phyloP scores from a whole-genome alignment of 2,113 vertebrate genomes.

The Otolemur garnettii region DNA sequence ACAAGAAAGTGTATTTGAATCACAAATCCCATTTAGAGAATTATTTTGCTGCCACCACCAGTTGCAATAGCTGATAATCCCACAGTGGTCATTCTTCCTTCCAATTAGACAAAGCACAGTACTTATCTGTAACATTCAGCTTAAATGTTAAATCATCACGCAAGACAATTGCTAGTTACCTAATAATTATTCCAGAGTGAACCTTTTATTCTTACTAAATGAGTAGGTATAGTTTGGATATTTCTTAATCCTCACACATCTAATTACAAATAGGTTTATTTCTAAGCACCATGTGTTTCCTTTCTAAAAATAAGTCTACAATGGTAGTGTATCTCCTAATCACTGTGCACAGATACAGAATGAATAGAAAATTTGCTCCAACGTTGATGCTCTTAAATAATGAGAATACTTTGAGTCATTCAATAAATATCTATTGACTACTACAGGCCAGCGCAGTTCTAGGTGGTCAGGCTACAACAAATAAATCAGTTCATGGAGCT shows the following conservation, averaged over 20 bases:
- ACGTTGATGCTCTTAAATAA: neutral
- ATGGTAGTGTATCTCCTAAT: neutral
- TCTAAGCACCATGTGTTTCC: neutral
- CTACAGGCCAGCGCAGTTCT: neutral
- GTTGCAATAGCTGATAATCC: slow-evolving; percentile 64
- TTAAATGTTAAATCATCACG: slow-evolving; percentile 70
- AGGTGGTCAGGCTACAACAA: neutral
- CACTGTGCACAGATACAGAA: neutral
- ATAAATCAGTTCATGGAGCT: neutral
- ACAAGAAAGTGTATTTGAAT: slow-evolving; percentile 49
- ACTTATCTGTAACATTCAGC: slow-evolving; percentile 33
- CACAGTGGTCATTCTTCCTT: slow-evolving; percentile 53
- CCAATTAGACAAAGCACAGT: slow-evolving; percentile 10
- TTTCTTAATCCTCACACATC: slow-evolving; percentile 37
- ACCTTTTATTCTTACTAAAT: slow-evolving; percentile 57
- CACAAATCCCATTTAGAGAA: slow-evolving; percentile 75
- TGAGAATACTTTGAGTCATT: neutral
- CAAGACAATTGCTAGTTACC: neutral
- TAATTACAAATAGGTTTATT: slow-evolving; percentile 61
- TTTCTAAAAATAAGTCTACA: slow-evolving; percentile 57
- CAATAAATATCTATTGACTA: neutral
- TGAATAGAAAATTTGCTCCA: slow-evolving; percentile 15
- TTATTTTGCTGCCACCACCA: slow-evolving; percentile 65
- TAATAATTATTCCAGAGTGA: slow-evolving; percentile 65
- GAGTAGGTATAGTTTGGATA: neutral